phyloP scores from a whole-genome alignment of 1,140 invertebrate genomes.

The Drosophila ogumai region DNA sequence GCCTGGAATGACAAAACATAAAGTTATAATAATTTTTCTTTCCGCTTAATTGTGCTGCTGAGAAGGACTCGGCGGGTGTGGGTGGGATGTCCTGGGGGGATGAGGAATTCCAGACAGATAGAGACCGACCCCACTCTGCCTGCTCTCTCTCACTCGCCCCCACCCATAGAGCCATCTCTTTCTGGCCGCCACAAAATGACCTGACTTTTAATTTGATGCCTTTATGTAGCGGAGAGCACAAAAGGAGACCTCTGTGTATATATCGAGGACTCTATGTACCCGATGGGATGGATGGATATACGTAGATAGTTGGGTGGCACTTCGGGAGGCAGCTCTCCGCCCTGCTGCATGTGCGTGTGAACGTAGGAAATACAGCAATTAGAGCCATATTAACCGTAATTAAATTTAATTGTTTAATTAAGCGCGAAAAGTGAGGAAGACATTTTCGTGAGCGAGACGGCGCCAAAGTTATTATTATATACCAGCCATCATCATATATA shows the following conservation, averaged over 20 bases:
- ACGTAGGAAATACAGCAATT: slow-evolving; percentile 85
- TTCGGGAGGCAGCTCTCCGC: slow-evolving; percentile 4
- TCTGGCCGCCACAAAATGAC: slow-evolving; percentile 45
- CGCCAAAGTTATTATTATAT: slow-evolving; percentile 43
- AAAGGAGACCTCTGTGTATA: slow-evolving; percentile 37
- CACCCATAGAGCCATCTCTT: slow-evolving; percentile 11
- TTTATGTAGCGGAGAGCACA: slow-evolving; percentile 65
- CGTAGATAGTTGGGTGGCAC: slow-evolving; percentile 30
- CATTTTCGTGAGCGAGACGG: slow-evolving; percentile 65
- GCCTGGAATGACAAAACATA: slow-evolving; percentile 80
- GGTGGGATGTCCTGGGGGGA: not conserved
- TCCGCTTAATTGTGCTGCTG: slow-evolving; percentile 78
- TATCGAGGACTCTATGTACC: slow-evolving; percentile 25
- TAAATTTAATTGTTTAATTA: slow-evolving; percentile 85
- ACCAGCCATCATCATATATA: slow-evolving; percentile 16
- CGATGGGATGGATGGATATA: slow-evolving; percentile 13
- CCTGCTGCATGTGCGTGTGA: slow-evolving; percentile 63
- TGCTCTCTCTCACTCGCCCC: slow-evolving; percentile 1
- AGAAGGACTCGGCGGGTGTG: slow-evolving; percentile 38
- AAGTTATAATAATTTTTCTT: slow-evolving; percentile 85
- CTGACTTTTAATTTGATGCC: slow-evolving; percentile 82
- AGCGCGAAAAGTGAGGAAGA: slow-evolving; percentile 83
- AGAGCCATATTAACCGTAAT: slow-evolving; percentile 85
- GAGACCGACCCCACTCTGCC: slow-evolving; percentile 29
- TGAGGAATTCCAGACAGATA: slow-evolving; percentile 64